Conservation (phyloP, 2,797 vertebrate genomes). For the Hippopotamyrus pictus region DNA sequence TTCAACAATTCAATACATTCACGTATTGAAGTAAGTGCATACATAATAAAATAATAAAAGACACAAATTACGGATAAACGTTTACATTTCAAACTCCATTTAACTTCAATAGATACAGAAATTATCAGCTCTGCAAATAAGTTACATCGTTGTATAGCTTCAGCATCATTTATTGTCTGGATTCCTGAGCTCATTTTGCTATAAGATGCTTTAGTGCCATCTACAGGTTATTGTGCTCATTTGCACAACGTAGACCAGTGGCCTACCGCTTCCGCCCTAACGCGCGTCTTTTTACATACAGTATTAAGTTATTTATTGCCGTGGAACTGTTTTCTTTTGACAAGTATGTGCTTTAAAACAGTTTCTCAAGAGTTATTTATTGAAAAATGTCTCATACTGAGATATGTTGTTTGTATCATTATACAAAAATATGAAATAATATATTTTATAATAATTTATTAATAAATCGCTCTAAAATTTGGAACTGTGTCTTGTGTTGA, state of each 20-base stretch:
- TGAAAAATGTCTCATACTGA: slow-evolving; percentile 8
- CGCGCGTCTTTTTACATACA: not conserved
- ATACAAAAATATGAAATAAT: not conserved
- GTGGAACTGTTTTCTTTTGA: not conserved
- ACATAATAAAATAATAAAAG: not conserved
- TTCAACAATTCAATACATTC: not conserved
- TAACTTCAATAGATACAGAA: not conserved
- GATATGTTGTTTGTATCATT: slow-evolving; percentile 1
- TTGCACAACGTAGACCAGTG: not conserved
- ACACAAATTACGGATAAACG: not conserved
- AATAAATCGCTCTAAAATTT: not conserved
- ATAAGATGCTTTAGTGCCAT: not conserved
- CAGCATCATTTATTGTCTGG: not conserved
- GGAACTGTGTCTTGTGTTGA: not conserved
- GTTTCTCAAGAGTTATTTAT: slow-evolving; percentile 7
- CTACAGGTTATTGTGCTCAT: not conserved
- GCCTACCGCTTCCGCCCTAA: not conserved
- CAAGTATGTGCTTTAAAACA: not conserved
- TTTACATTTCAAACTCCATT: slow-evolving; percentile 6
- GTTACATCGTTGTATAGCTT: not conserved
- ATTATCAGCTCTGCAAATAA: not conserved
- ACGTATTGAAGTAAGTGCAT: not conserved
- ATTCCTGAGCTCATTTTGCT: slow-evolving; percentile 3
- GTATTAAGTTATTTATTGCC: slow-evolving; percentile 7
- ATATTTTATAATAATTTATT: not conserved